Evolutionary conservation across 2,113 vertebrate genomes (phyloP), one percentile per base, ranked within the genome.

Genomic region (Catharus bicknelli): DNA sequence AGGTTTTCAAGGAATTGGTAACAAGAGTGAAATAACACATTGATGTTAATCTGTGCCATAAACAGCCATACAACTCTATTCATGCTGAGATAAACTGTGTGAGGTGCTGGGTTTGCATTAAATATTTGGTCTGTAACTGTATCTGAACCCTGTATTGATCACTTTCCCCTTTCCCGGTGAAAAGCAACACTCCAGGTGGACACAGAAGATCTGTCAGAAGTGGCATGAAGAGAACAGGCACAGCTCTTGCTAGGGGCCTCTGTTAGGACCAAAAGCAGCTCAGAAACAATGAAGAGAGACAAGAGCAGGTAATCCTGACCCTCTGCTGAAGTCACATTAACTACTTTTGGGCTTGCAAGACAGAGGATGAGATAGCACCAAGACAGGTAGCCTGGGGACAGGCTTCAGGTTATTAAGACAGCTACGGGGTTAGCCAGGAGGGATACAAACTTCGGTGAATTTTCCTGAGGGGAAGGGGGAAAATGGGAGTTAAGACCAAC

Each of bases 381-480:
- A 96, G 95, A 94, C 18, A 92, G 81, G 91, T 97, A 91, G 97
- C 97, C 97, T 96, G 96, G 95, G 96, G 97, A 97, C 87, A 96
- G 47, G 86, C 30, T 95, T 90, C 88, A 95, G 95, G 95, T 95
- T 96, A 94, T 97, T 96, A 96, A 95, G 93, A 95, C 92, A 95
- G 95, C 97, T 93, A 93, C 63, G 5, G 90, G 93, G 92, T 63
- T 92, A 90, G 94, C 95, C 94, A 89, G 93, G 69, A 88, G 94
- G 93, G 84, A 83, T 96, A 96, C 93, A 92, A 94, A 91, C 90
- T 97, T 94, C 55, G 84, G 83, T 61, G 69, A 69, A 51, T 47
- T 93, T 95, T 97, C 96, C 93, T 94, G 87, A 87, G 86, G 95
- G 96, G 68, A 92, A 94, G 84, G 61, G 83, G 80, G 42, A 26